Base-by-base conservation (phyloP, 2,888 invertebrate species). In the Trisateles emortualis region DNA sequence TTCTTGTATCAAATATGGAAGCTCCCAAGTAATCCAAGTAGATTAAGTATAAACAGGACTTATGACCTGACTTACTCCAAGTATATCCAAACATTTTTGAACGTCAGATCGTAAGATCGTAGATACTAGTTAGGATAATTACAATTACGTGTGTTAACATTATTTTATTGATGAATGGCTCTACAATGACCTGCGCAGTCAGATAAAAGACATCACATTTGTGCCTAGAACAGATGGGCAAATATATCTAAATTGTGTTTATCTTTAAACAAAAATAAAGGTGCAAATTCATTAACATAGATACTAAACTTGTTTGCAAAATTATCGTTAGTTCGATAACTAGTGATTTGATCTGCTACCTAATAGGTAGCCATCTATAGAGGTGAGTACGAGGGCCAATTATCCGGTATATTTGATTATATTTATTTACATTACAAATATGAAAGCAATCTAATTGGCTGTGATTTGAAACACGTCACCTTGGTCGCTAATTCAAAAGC, bases 311-410 rank as follows among this genome's bases (percentile, higher is more conserved):
- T 17, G 26, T 39, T 47, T 30, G 22, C 30, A 8, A 39, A 39
- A 39, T 52, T 52, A 41, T 41, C 52, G 35, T 35, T 16, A 14
- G 1, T 16, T 13, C 14, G 45, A 46, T 40, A 52, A 52, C 38
- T 35, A 8, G n/a, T 38, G 16, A 8, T 44, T 35, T 41, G n/a
- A 14, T 39, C 33, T 33, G n/a, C 16, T 32, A 33, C 33, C 17
- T 43, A 16, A 35, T 38, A 50, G 26, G 16, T 38, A 50, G 26
- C 10, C 19, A 11, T 26, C 3, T 45, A 40, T 32, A 38, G 39
- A 43, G 43, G 49, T 38, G 49, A 50, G 36, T 36, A 9, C 9
- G 1, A 0, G 14, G 1, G 14, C 3, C 8, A 13, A 33, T 33
- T 33, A n/a, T n/a, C n/a, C 14, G 14, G 5, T 17, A 0, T n/a